A percentile compares a stretch with the other conserved stretches of the same genome.
Conservation (phyloP, 2,797 vertebrate species). For the Acomys russatus region DNA sequence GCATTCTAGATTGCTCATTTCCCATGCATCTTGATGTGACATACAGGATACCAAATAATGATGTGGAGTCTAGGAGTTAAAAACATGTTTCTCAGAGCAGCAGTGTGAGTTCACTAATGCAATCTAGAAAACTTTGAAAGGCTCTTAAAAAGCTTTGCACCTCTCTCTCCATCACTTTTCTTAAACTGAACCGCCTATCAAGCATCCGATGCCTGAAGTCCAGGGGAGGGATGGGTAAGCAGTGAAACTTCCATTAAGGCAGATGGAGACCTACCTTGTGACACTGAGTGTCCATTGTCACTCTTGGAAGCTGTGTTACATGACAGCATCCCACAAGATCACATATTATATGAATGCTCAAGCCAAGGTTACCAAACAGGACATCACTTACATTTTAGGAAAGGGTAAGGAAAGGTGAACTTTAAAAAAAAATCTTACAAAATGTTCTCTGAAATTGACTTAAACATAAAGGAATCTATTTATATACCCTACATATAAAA, state of each 20-base stretch:
- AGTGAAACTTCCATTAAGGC: background rate
- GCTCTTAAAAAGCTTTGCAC: background rate
- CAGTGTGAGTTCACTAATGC: background rate
- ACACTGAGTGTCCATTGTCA: background rate
- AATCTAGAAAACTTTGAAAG: background rate
- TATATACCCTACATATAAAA: background rate
- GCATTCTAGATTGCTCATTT: background rate
- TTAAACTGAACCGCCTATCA: background rate
- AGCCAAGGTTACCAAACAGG: background rate
- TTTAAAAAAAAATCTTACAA: background rate
- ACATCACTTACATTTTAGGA: background rate
- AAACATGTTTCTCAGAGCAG: background rate
- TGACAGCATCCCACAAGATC: rapidly evolving
- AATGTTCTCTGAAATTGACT: constrained; percentile 9
- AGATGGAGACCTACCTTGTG: background rate
- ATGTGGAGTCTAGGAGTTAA: background rate
- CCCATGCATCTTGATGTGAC: background rate
- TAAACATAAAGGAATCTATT: background rate
- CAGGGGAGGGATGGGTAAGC: background rate
- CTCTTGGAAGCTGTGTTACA: background rate
- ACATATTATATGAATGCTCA: background rate
- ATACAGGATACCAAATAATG: background rate
- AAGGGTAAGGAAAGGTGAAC: background rate
- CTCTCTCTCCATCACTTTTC: background rate
- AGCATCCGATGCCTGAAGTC: background rate